Evolutionary conservation across 2,888 invertebrate genomes (phyloP), one percentile per base, ranked within the genome.

Genomic region (Glaucopsyche alexis): DNA sequence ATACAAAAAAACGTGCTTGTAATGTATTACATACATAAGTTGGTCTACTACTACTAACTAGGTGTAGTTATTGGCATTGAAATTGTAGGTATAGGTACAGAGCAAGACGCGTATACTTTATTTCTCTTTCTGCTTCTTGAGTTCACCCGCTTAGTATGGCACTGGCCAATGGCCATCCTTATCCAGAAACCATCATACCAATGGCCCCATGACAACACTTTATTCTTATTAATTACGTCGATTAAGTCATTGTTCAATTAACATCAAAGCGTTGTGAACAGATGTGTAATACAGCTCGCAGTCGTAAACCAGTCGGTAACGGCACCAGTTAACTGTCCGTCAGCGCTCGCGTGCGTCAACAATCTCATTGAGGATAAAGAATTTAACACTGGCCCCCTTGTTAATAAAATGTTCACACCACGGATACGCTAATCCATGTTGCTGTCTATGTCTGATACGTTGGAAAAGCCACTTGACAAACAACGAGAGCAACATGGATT

Each of bases 291-390:
- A 4, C 55, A 55, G 16, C 55, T 29, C 11, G 13, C 9, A 11
- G 60, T 60, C 60, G 78, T 78, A 60, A 60, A 60, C 67, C 60
- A 13, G 55, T 19, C 55, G 55, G 16, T 1, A 14, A 13, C 49
- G 50, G 6, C 50, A 7, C 1, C 60, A 29, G 60, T 6, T 9
- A 11, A 9, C 55, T 13, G 29, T 60, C 60, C 60, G 60, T 60
- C 19, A 55, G 55, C 19, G 19, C 14, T 13, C 16, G 60, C 29
- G 6, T 11, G 11, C 60, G 11, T 29, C 13, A 9, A 29, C 29
- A 29, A 29, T 60, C 38, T 14, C 60, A 55, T 4, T 29, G 29
- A 29, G 1, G 29, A 29, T 3, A 29, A 29, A 29, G 2, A 29
- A 29, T 29, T 29, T 29, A 1, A 14, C 50, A 52, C 52, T 52